Conservation (phyloP, 2,888 invertebrate genomes). For the Endotricha flammealis region DNA sequence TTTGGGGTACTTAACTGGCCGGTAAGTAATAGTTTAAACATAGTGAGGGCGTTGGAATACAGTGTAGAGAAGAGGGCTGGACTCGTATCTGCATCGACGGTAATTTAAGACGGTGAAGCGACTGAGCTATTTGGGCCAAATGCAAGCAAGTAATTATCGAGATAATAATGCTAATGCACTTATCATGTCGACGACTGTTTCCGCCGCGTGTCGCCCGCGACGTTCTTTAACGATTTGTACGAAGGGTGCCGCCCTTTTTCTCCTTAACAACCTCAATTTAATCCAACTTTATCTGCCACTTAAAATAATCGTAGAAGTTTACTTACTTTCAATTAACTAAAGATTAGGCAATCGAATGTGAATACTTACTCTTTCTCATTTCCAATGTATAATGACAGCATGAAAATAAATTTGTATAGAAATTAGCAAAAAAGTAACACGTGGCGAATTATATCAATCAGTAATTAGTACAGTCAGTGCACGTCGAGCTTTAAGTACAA, state of each 20-base stretch:
- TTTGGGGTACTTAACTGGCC: conserved; percentile 44
- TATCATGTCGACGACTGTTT: conserved; percentile 73
- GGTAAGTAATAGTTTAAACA: conserved; percentile 68
- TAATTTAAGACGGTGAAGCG: conserved; percentile 67
- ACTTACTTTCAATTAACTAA: no score
- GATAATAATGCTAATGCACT: conserved; percentile 79
- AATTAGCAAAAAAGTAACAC: not conserved
- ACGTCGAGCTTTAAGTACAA: no score
- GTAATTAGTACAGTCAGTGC: no score
- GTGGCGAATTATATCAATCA: no score
- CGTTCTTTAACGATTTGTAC: conserved; percentile 45
- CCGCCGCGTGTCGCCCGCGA: conserved; percentile 49
- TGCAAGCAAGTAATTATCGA: conserved; percentile 75
- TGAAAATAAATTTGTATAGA: conserved; percentile 1
- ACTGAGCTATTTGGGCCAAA: conserved; percentile 71
- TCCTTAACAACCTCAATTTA: not conserved
- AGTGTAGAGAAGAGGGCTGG: conserved; percentile 32
- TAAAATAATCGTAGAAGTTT: not conserved
- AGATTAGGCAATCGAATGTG: not conserved
- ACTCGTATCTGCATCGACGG: conserved; percentile 52
- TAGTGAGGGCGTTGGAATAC: conserved; percentile 42
- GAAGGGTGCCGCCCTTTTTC: conserved; percentile 22
- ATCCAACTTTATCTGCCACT: not conserved
- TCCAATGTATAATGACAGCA: not conserved
- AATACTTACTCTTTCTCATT: not conserved